A percentile compares a stretch with the other conserved stretches of the same genome.
These are phyloP conservation scores for Lasioglossum baleicum DNA, from an alignment of 1,140 invertebrate species.

Conservation along the genomic window DNA sequence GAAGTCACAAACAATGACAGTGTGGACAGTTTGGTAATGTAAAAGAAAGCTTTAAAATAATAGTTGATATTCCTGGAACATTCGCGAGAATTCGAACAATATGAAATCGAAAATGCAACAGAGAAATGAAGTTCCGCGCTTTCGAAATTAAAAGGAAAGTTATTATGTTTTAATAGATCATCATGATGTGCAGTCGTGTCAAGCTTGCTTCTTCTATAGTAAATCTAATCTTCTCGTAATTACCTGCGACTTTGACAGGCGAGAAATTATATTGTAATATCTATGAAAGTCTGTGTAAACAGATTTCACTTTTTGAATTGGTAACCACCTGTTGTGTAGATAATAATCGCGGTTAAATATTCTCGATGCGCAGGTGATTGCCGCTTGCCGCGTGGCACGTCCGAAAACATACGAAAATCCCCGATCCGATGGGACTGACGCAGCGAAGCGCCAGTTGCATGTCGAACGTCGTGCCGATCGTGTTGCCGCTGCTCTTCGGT, in stretches of 20 bases:
- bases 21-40: too few relatives aligned
- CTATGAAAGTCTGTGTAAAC: neutral
- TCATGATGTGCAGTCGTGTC: too few relatives aligned
- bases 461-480: constrained; percentile 45
- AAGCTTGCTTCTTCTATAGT: too few relatives aligned
- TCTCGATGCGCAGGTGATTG: constrained; percentile 41
- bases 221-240: too few relatives aligned
- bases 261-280: neutral
- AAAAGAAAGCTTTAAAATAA: too few relatives aligned
- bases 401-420: constrained; percentile 53
- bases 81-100: too few relatives aligned
- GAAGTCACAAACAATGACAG: neutral
- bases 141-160: too few relatives aligned
- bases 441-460: constrained; percentile 46
- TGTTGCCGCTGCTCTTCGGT: neutral
- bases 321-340: constrained; percentile 30
- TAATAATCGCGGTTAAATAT: constrained; percentile 24
- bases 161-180: too few relatives aligned
- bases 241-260: too few relatives aligned
- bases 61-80: too few relatives aligned
- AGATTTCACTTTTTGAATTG: neutral
- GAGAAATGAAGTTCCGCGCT: too few relatives aligned
- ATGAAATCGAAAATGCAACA: too few relatives aligned
- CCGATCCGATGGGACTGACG: constrained; percentile 32
- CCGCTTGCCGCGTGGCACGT: constrained; percentile 56